A percentile compares a stretch with the other conserved stretches of the same genome.
These are phyloP conservation scores for Alfaro cultratus DNA, from an alignment of 2,797 vertebrate genomes.

Conservation along the genomic window DNA sequence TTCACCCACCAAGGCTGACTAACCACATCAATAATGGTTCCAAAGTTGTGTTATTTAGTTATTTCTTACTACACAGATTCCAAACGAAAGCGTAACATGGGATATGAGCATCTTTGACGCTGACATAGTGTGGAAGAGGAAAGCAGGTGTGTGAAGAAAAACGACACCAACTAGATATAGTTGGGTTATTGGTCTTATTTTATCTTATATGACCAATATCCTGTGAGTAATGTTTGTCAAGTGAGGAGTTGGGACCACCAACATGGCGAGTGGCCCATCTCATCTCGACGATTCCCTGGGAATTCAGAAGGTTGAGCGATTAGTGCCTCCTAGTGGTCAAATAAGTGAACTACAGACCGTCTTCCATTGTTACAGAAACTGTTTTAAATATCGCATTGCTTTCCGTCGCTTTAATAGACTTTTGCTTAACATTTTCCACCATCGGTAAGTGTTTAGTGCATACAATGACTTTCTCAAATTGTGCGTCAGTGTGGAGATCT, in stretches of 20 bases:
- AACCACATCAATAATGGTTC: background rate
- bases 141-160: background rate
- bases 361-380: accelerated
- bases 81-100: background rate
- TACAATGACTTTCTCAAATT: background rate
- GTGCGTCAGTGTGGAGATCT: constrained; percentile 2
- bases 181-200: background rate
- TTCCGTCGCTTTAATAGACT: background rate
- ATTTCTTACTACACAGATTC: background rate
- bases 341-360: background rate
- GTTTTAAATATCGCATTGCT: background rate
- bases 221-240: background rate
- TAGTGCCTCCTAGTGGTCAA: constrained; percentile 19
- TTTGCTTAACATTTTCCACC: background rate
- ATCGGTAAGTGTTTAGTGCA: accelerated
- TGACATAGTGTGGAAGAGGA: background rate
- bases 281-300: background rate
- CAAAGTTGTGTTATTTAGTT: too few relatives aligned
- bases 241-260: background rate
- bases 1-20: background rate
- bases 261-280: background rate
- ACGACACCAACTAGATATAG: background rate
- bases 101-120: background rate
- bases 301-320: background rate
- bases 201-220: too few relatives aligned